These are phyloP conservation scores for Lycaena phlaeas DNA, from an alignment of 2,888 invertebrate species.

Conservation along the genomic window DNA sequence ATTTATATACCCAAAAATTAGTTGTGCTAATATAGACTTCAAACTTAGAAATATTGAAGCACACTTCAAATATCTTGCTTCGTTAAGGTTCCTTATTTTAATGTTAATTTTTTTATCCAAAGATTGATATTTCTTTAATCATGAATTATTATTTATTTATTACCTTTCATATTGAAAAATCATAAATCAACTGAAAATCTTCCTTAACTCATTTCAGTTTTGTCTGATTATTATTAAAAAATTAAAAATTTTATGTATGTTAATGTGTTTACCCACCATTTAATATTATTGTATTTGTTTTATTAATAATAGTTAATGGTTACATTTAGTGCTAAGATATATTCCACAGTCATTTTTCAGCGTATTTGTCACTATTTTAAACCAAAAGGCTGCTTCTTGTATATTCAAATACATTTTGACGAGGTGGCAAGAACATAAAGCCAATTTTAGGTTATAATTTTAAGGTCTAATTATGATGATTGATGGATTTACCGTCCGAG, in stretches of 20 bases:
- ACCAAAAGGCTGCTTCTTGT: constrained; percentile 71
- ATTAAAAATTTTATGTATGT: constrained; percentile 20
- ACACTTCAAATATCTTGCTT: constrained; percentile 38
- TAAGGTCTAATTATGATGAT: constrained; percentile 58
- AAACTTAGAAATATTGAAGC: constrained; percentile 31
- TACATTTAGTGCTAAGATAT: constrained; percentile 56
- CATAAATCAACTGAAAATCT: not conserved
- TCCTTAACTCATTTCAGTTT: constrained; percentile 1
- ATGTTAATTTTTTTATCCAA: constrained; percentile 68
- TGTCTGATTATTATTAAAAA: constrained; percentile 35
- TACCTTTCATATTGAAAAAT: constrained; percentile 1
- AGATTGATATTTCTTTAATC: constrained; percentile 51
- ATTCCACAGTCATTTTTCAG: constrained; percentile 69
- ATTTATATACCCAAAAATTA: constrained; percentile 45
- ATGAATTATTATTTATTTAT: constrained; percentile 43
- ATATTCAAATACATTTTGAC: constrained; percentile 57
- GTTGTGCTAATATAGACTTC: constrained; percentile 27
- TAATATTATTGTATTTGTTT: constrained; percentile 56
- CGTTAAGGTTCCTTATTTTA: constrained; percentile 68
- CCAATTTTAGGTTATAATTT: constrained; percentile 64
- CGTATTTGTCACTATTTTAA: constrained; percentile 52
- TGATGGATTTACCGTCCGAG: constrained; percentile 71
- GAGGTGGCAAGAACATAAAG: constrained; percentile 70
- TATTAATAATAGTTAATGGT: constrained; percentile 62
- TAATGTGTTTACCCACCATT: constrained; percentile 63